Evolutionary conservation across 2,113 vertebrate species (phyloP).

Genomic region (Urocynchramus pylzowi): DNA sequence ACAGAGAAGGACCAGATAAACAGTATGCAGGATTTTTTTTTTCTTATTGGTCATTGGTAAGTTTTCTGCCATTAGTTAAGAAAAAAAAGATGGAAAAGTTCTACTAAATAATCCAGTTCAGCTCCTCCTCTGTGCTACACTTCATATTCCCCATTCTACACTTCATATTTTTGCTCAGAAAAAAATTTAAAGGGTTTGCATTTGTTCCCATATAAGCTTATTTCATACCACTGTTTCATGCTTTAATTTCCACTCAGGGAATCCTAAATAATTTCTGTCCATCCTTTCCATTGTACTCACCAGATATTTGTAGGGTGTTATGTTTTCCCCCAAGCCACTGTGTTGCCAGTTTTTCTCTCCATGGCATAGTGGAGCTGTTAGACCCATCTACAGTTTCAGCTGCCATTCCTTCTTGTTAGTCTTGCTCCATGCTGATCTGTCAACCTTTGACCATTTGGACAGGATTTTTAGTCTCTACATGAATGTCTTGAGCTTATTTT

Average conservation of each 20-base stretch:
- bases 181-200: background rate
- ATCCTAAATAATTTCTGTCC: constrained; percentile 31
- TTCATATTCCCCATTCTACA: background rate
- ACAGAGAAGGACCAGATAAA: background rate
- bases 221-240: constrained; percentile 31
- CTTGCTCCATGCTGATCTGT: background rate
- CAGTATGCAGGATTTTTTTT: background rate
- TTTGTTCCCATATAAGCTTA: constrained; percentile 18
- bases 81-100: constrained; percentile 18
- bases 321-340: constrained; percentile 24
- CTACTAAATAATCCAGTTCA: background rate
- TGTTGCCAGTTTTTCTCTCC: constrained; percentile 17
- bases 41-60: background rate
- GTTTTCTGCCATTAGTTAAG: background rate
- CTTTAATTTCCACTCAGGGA: constrained; percentile 33
- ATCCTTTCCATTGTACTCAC: constrained; percentile 33
- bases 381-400: background rate
- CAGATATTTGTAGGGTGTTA: constrained; percentile 57
- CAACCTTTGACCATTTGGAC: background rate
- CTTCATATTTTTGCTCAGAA: constrained; percentile 49
- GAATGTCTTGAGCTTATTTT: background rate
- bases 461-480: background rate
- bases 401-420: background rate
- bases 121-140: background rate
- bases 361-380: background rate